phyloP scores from a whole-genome alignment of 2,888 invertebrate genomes.

The Ichneumoninae sp. region DNA sequence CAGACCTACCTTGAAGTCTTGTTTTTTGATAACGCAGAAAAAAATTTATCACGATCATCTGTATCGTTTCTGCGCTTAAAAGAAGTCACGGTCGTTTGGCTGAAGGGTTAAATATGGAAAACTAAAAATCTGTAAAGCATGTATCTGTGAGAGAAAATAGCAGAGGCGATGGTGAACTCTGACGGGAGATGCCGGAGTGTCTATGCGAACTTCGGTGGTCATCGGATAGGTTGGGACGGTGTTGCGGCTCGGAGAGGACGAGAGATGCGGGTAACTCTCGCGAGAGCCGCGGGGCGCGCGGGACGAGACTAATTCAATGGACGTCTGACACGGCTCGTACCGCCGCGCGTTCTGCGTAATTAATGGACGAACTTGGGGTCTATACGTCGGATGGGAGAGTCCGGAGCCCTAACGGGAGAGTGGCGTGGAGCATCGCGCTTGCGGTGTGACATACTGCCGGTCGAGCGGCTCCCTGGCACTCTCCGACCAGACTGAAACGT shows the following conservation, averaged over 20 bases:
- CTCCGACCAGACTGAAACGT: conserved; percentile 1
- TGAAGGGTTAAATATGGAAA: background rate
- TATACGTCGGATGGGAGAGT: conserved; percentile 66
- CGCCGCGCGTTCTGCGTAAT: conserved; percentile 74
- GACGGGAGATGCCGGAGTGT: background rate
- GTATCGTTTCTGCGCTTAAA: no score
- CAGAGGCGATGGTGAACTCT: background rate
- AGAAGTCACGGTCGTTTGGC: background rate
- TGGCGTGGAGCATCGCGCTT: conserved; percentile 30
- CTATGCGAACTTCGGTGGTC: background rate
- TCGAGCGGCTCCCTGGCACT: background rate
- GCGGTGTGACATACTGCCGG: conserved; percentile 20
- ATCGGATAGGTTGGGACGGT: conserved; percentile 8
- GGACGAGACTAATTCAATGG: conserved; percentile 76
- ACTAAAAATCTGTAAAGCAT: background rate
- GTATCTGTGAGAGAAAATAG: background rate
- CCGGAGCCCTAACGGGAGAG: conserved; percentile 46
- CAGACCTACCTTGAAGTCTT: no score
- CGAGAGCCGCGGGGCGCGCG: conserved; percentile 56
- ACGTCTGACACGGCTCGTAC: conserved; percentile 67
- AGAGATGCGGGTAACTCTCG: conserved; percentile 53
- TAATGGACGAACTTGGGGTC: conserved; percentile 72
- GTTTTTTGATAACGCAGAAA: no score
- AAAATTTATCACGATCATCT: no score
- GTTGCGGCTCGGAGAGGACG: conserved; percentile 64